phyloP scores from a whole-genome alignment of 2,113 vertebrate genomes.

The Laticauda laticaudata region DNA sequence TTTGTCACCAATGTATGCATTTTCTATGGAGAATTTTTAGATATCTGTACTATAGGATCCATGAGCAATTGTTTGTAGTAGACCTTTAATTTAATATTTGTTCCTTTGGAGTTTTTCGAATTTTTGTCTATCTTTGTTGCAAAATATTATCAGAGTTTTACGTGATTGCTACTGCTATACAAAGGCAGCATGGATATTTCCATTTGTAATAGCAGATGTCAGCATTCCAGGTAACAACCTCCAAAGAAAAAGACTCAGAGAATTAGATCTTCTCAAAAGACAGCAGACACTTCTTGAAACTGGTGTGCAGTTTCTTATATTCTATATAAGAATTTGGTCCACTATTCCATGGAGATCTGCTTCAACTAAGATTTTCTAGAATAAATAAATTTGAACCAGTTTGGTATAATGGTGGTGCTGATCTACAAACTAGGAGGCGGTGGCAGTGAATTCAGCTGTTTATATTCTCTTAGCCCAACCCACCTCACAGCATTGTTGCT shows the following conservation, averaged over 20 bases:
- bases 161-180: not conserved
- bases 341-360: not conserved
- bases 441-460: not conserved
- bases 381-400: not conserved
- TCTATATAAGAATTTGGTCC: not conserved
- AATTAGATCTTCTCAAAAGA: no score
- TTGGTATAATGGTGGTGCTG: not conserved
- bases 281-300: not conserved
- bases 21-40: not conserved
- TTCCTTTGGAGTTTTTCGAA: not conserved
- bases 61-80: not conserved
- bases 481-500: not conserved
- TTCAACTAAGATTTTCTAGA: not conserved
- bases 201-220: not conserved
- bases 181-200: not conserved
- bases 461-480: not conserved
- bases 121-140: not conserved
- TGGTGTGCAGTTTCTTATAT: not conserved
- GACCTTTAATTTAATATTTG: not conserved
- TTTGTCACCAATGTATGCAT: not conserved
- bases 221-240: no score
- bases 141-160: not conserved
- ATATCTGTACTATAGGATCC: not conserved
- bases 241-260: no score
- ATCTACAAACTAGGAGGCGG: not conserved